Base-by-base conservation (phyloP, 1,140 invertebrate genomes). In the Rhynchophorus ferrugineus region DNA sequence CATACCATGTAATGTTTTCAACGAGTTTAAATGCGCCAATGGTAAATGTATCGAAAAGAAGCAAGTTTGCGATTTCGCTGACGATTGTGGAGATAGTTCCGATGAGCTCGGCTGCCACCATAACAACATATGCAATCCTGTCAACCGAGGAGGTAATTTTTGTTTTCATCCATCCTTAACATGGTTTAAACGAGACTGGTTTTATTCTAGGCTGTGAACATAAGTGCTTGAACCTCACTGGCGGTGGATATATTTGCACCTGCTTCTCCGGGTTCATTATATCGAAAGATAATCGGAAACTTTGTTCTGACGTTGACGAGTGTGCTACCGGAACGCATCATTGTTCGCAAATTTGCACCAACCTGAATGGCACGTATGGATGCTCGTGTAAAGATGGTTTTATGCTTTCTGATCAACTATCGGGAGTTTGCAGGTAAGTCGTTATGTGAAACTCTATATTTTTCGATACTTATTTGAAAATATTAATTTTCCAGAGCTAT, bases 21-120 rank as follows among this genome's bases (percentile, higher is more conserved):
- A 73, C 1, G 87, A 92, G 68, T 94, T 87, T 64, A 84, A 89
- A 58, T 99, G 96, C 70, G 82, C 85, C 21, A 98, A 97, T 72
- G 84, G 88, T 44, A 85, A 87, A 49, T 99, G 95, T 68, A 82
- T 98, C 38, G 81, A 85, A 20, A 77, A 83, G 18, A 66, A 73
- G 1, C 84, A 85, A 66, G 79, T 95, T 0, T 97, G 93, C 66
- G 89, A 97, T 70, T 80, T 82, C 56, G 75, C 77, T 2, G 85
- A 91, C 60, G 83, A 89, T 64, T 91, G 87, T 66, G 88, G 81
- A 0, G 90, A 94, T 69, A 78, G 77, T 19, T 91, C 88, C 3
- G 93, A 96, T 68, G 93, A 96, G 73, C 73, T 83, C 42, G 92
- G 92, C 35, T 97, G 93, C 66, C 90, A 89, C 71, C 82, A 82